phyloP scores from a whole-genome alignment of 2,888 invertebrate genomes.

The Dastarcus helophoroides region DNA sequence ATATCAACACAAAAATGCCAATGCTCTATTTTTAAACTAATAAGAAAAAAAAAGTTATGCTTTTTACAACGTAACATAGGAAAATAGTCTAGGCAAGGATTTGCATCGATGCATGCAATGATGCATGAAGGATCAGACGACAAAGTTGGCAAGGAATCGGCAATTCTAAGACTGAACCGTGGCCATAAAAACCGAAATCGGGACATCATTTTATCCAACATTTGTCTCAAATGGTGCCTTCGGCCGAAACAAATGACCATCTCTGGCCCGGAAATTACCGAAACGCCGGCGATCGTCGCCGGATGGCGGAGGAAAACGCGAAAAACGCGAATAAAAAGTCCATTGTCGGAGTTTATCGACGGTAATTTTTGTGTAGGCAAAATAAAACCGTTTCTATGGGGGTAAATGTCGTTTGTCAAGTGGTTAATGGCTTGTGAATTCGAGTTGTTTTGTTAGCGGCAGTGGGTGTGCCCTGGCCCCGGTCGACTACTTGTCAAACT shows the following conservation, averaged over 20 bases:
- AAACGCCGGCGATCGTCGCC: constrained; percentile 20
- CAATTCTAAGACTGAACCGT: too few species aligned
- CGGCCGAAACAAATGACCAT: constrained; percentile 27
- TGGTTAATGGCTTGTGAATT: constrained; percentile 51
- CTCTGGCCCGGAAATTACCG: constrained; percentile 23
- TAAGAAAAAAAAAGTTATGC: too few species aligned
- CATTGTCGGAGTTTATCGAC: constrained; percentile 24
- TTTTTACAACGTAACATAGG: too few species aligned
- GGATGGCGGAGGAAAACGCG: constrained; percentile 34
- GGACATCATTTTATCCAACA: too few species aligned
- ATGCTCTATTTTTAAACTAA: too few species aligned
- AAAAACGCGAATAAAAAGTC: constrained; percentile 21
- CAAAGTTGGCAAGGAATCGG: too few species aligned
- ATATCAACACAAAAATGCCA: too few species aligned
- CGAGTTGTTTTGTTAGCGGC: constrained; percentile 22
- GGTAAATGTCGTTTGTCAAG: constrained; percentile 42
- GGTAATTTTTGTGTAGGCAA: constrained; percentile 27
- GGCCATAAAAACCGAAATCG: too few species aligned
- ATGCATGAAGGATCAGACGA: too few species aligned
- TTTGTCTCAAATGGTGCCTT: constrained; percentile 29
- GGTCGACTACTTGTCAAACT: constrained; percentile 16
- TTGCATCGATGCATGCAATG: too few species aligned
- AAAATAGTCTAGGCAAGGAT: too few species aligned
- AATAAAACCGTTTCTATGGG: constrained; percentile 25
- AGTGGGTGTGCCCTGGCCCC: constrained; percentile 17